These are phyloP conservation scores for Caprella mutica DNA, from an alignment of 2,888 invertebrate genomes.

Conservation along the genomic window DNA sequence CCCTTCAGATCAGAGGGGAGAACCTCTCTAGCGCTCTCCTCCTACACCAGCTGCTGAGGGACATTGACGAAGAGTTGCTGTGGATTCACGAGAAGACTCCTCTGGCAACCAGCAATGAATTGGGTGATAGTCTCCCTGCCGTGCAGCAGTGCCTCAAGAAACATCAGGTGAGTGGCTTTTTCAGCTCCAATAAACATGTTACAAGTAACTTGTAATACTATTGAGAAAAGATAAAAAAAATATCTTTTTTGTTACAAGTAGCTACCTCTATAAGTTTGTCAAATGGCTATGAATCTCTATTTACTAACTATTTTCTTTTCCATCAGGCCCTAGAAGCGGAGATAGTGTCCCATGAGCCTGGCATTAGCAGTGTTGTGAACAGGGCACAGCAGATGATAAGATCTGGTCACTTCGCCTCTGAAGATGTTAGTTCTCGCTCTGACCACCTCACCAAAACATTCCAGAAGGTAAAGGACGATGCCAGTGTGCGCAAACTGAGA, in stretches of 20 bases:
- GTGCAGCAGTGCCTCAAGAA: constrained; percentile 61
- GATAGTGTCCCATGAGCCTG: constrained; percentile 70
- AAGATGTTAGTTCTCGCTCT: constrained; percentile 57
- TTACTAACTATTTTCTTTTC: constrained; percentile 10
- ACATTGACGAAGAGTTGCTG: constrained; percentile 49
- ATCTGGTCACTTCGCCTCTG: constrained; percentile 72
- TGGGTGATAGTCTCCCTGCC: constrained; percentile 76
- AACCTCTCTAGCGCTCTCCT: constrained; percentile 80
- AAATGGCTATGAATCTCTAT: too few relatives aligned
- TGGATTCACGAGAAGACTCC: constrained; percentile 85
- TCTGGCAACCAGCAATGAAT: constrained; percentile 62
- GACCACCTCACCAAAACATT: constrained; percentile 58
- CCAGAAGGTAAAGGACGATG: constrained; percentile 57
- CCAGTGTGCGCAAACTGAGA: constrained; percentile 57
- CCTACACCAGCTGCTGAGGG: constrained; percentile 66
- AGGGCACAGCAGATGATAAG: constrained; percentile 68
- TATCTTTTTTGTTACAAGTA: too few relatives aligned
- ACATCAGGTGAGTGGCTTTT: constrained; percentile 40
- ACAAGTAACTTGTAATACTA: too few relatives aligned
- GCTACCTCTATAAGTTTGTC: too few relatives aligned
- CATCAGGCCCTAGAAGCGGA: constrained; percentile 76
- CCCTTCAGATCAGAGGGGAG: constrained; percentile 78
- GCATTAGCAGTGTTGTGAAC: constrained; percentile 58
- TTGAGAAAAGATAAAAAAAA: too few relatives aligned
- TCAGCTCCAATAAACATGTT: too few relatives aligned